Evolutionary conservation across 1,140 invertebrate genomes (phyloP), one percentile per base, ranked within the genome.

Genomic region (Vollenhovia emeryi): DNA sequence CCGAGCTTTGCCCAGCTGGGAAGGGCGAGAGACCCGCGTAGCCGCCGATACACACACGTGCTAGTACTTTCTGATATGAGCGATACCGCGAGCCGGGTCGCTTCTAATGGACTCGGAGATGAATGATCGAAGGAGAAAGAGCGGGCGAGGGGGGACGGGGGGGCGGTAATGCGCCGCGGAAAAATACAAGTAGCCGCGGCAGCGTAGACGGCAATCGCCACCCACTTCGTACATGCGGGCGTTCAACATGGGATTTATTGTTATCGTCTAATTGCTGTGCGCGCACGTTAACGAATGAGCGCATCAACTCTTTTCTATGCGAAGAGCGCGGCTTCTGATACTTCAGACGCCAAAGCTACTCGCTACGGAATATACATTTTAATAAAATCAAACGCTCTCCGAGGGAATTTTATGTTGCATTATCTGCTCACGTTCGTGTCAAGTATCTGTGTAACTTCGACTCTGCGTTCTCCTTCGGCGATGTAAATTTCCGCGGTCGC

Each of bases 21-120:
- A 86, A 60, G 55, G 85, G 64, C 30, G 48, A 13, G 84, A 43
- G 87, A 0, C 48, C 15, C 50, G 83, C 71, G 88, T 52, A 57
- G 59, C 30, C 55, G 33, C 60, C 40, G 68, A 84, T 87, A 80
- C 85, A 90, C 88, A 89, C 87, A 66, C 62, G 88, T 84, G 88
- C 73, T 83, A 75, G 62, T 87, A 85, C 85, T 90, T 90, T 90
- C 88, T 85, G 87, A 89, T 89, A 86, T 62, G 69, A 87, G 60
- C 85, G 85, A 89, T 89, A 89, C 43, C 48, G 62, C 27, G 87
- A 69, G 84, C 50, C 79, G 40, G 66, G 60, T 68, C 74, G 80
- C 85, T 90, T 69, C 84, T 90, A 90, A 90, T 90, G 87, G 88
- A 89, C 86, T 89, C 80, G 27, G 69, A 89, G 88, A 89, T 89